phyloP scores from a whole-genome alignment of 2,797 vertebrate genomes.

The Leucoraja ocellata region DNA sequence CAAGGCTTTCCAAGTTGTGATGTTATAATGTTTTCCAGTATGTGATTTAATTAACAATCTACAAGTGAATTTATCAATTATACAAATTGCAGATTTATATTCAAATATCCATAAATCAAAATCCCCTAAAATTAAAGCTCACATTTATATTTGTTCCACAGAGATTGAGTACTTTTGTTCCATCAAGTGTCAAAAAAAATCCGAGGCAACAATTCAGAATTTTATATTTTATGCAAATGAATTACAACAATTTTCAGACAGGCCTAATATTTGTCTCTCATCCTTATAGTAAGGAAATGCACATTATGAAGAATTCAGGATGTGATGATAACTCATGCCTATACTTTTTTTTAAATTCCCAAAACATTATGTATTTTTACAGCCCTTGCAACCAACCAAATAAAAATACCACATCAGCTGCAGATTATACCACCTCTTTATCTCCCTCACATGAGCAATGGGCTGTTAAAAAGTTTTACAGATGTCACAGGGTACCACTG shows the following conservation, averaged over 20 bases:
- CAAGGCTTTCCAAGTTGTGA: background rate
- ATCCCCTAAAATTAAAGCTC: background rate
- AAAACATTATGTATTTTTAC: background rate
- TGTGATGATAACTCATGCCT: background rate
- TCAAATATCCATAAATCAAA: constrained; percentile 10
- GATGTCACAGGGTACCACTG: background rate
- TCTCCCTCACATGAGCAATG: constrained; percentile 11
- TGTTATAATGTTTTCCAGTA: background rate
- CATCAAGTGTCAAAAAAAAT: background rate
- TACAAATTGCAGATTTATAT: constrained; percentile 12
- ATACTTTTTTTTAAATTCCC: constrained; percentile 5
- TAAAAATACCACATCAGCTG: constrained; percentile 31
- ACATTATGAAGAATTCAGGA: background rate
- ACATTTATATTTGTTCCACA: constrained; percentile 3
- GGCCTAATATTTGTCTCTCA: background rate
- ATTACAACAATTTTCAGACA: background rate
- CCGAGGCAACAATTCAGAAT: background rate
- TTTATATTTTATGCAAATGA: background rate
- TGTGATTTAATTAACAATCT: background rate
- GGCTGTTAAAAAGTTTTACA: constrained; percentile 29
- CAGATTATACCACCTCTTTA: constrained; percentile 5
- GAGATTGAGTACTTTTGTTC: background rate
- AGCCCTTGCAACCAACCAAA: constrained; percentile 22
- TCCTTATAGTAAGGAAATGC: background rate
- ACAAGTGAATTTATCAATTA: constrained; percentile 14